Conservation (phyloP, 2,797 vertebrate species). For the Molossus alvarezi region DNA sequence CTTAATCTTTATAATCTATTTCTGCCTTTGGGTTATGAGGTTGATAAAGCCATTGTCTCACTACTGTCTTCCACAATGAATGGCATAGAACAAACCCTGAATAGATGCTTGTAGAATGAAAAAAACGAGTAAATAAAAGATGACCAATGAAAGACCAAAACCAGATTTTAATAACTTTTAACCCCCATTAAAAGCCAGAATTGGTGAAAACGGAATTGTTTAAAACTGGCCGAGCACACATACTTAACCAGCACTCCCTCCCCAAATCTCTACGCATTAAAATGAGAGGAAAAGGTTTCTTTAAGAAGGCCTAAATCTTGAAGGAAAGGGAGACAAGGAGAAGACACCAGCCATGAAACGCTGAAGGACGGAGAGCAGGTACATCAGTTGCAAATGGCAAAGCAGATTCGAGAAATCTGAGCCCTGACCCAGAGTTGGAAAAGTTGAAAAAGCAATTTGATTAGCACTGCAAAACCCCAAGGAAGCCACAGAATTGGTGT, state of each 20-base stretch:
- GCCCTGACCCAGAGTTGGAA: not conserved
- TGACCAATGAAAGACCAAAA: not conserved
- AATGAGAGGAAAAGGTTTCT: slow-evolving; percentile 4
- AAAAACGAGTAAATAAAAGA: not conserved
- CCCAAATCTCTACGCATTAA: not conserved
- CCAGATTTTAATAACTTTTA: not conserved
- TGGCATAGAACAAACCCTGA: not conserved
- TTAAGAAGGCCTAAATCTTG: slow-evolving; percentile 45
- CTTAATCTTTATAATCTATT: not conserved
- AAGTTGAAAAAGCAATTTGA: slow-evolving; percentile 25
- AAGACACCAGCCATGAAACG: slow-evolving; percentile 13
- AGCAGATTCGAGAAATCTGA: slow-evolving; percentile 33
- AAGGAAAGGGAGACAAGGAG: slow-evolving; percentile 23
- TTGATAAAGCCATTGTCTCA: slow-evolving; percentile 31
- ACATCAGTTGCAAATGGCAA: slow-evolving; percentile 5
- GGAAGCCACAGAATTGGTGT: not conserved
- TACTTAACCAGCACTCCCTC: not conserved
- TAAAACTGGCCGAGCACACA: not conserved
- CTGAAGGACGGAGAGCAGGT: not conserved
- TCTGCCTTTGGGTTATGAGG: not conserved
- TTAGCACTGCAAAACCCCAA: not conserved
- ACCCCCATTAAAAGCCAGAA: slow-evolving; percentile 14
- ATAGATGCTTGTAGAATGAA: not conserved
- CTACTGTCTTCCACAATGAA: not conserved
- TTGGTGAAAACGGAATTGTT: slow-evolving; percentile 30